Base-by-base conservation (phyloP, 1,140 invertebrate genomes). In the Octopus sinensis region DNA sequence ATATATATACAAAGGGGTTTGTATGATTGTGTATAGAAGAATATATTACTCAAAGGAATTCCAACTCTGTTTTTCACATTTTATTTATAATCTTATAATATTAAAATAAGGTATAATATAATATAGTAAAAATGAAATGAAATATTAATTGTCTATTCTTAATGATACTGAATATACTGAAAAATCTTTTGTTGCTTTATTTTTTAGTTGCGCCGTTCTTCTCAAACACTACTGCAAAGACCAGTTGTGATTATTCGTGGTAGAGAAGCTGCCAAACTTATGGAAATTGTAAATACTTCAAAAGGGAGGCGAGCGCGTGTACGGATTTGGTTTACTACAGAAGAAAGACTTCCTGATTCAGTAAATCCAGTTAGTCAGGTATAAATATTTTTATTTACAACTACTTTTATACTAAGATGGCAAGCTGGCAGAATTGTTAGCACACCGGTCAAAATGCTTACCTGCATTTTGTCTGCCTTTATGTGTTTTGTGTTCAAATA, bases 251-350 rank as follows among this genome's bases (percentile, higher is more conserved):
- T 77, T 9, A 77, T 77, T 77, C 76, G 76, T 52, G 76, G 76
- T 9, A 17, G 76, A 13, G 76, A 88, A 43, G 87, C 88, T 5
- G 81, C 80, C 68, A 85, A 85, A 78, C 81, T 89, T 51, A 88
- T 89, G 88, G 83, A 82, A 9, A 87, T 89, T 52, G 86, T 89
- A 53, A 84, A 85, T 75, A 85, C 86, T 1, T 77, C 76, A 30
- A 77, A 77, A 43, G 43, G 76, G 52, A 77, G 52, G 76, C 4
- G 52, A 53, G 76, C 76, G 6, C 30, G 76, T 6, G 76, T 77
- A 51, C 76, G 76, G 12, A 77, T 77, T 77, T 77, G 76, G 76
- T 77, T 77, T 43, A 77, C 43, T 17, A 17, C 76, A 5, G 52
- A 77, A 77, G 76, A 77, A 10, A 77, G 52, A 43, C 17, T 77